Percentiles rank a stretch among this genome's conserved stretches.
phyloP scores from a whole-genome alignment of 2,797 vertebrate genomes.

The Tympanoctomys barrerae region DNA sequence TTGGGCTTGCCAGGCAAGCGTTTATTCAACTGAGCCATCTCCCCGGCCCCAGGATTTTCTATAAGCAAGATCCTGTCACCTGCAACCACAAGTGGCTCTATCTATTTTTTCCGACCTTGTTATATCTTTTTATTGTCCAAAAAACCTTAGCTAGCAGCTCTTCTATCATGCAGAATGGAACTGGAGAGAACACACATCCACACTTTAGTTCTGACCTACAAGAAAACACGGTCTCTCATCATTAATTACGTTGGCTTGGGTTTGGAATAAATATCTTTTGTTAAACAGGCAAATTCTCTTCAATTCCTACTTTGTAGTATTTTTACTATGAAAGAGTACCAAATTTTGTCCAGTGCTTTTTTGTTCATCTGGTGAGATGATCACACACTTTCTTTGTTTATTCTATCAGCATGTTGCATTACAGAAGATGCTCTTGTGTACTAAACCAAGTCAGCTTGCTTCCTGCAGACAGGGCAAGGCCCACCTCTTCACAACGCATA shows the following conservation, averaged over 20 bases:
- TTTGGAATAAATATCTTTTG: background rate
- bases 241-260: background rate
- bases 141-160: background rate
- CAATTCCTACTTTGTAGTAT: background rate
- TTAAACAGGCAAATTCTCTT: background rate
- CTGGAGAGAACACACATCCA: background rate
- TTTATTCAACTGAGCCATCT: too few relatives aligned
- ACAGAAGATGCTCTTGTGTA: background rate
- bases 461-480: background rate
- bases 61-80: background rate
- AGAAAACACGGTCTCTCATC: background rate
- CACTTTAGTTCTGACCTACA: background rate
- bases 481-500: background rate
- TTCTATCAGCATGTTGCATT: background rate
- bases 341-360: background rate
- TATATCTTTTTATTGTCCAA: slow-evolving; percentile 6
- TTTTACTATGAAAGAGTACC: background rate
- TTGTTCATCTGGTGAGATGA: background rate
- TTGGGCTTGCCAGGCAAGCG: too few relatives aligned
- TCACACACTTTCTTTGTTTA: background rate
- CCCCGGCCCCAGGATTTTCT: background rate
- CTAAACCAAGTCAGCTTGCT: background rate
- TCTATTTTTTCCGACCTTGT: background rate
- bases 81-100: background rate
- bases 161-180: background rate